Evolutionary conservation across 2,113 vertebrate species (phyloP).

Genomic region (Tapirus terrestris): DNA sequence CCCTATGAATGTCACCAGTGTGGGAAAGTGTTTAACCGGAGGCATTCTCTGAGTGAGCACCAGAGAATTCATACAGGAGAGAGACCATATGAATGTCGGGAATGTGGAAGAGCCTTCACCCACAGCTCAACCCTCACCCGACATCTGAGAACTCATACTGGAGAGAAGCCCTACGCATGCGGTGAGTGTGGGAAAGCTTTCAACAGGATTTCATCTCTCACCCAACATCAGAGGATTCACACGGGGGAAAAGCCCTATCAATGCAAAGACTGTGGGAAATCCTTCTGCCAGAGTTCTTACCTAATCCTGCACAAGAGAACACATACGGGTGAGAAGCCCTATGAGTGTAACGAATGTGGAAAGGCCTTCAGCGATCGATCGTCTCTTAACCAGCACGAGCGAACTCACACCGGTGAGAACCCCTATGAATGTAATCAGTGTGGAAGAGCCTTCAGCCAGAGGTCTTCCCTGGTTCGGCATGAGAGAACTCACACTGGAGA

Average conservation of each 20-base stretch:
- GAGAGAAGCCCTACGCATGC: slow-evolving; percentile 1
- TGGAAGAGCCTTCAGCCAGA: slow-evolving; percentile 62
- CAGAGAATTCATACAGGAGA: slow-evolving; percentile 43
- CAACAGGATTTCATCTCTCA: slow-evolving; percentile 41
- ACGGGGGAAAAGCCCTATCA: slow-evolving; percentile 44
- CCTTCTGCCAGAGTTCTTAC: slow-evolving; percentile 55
- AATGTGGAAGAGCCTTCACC: slow-evolving; percentile 13
- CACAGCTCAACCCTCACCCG: slow-evolving; percentile 23
- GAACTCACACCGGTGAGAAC: slow-evolving; percentile 53
- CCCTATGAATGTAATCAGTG: slow-evolving; percentile 58
- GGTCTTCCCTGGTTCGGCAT: slow-evolving; percentile 24
- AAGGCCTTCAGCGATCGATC: slow-evolving; percentile 62
- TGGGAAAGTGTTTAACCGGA: slow-evolving; percentile 50
- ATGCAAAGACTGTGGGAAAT: slow-evolving; percentile 63
- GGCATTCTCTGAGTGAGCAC: slow-evolving; percentile 43
- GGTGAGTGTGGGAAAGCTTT: slow-evolving; percentile 20
- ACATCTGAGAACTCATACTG: slow-evolving; percentile 53
- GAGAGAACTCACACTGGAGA: slow-evolving; percentile 56
- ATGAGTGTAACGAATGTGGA: slow-evolving; percentile 41
- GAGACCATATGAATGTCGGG: background rate
- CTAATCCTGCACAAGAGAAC: slow-evolving; percentile 44
- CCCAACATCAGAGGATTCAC: slow-evolving; percentile 52
- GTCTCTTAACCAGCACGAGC: slow-evolving; percentile 48
- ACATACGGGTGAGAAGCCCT: slow-evolving; percentile 36
- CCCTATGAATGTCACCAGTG: background rate